These are phyloP conservation scores for Arion vulgaris DNA, from an alignment of 1,140 invertebrate species.

Conservation along the genomic window DNA sequence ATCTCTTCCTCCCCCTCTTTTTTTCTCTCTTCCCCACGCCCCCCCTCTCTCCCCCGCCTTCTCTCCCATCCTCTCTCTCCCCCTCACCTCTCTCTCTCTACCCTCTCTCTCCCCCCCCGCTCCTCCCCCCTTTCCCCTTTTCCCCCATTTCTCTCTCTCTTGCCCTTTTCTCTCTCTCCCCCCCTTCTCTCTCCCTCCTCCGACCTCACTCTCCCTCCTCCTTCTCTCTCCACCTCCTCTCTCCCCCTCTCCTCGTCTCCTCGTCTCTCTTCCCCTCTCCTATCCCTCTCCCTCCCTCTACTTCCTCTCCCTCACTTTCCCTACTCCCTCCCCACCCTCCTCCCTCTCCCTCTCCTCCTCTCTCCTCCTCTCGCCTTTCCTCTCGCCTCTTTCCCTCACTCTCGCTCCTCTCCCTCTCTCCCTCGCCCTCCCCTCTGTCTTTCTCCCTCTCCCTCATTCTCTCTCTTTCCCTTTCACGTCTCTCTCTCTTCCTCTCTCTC, in stretches of 20 bases:
- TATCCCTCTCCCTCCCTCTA: background rate
- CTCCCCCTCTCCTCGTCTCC: background rate
- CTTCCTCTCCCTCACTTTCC: background rate
- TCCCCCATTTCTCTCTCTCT: background rate
- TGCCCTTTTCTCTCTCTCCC: conserved; percentile 11
- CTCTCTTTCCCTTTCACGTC: too few relatives aligned
- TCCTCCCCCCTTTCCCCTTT: background rate
- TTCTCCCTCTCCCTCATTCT: background rate
- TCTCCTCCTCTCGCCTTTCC: background rate
- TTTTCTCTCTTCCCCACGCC: background rate
- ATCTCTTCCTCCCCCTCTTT: background rate
- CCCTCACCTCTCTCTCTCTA: background rate
- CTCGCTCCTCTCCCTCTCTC: background rate
- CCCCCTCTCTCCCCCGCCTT: background rate
- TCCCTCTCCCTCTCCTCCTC: background rate
- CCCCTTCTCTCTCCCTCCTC: background rate
- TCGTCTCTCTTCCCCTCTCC: background rate
- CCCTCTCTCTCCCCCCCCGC: background rate
- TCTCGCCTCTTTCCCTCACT: background rate
- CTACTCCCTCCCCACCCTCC: too few relatives aligned
- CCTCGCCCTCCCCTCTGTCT: too few relatives aligned
- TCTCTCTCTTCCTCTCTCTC: too few relatives aligned
- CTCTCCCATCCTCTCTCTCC: background rate
- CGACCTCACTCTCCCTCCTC: too few relatives aligned
- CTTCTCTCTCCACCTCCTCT: background rate